These are phyloP conservation scores for Tetranychus cinnabarinus DNA, from an alignment of 1,140 invertebrate species.

Conservation along the genomic window DNA sequence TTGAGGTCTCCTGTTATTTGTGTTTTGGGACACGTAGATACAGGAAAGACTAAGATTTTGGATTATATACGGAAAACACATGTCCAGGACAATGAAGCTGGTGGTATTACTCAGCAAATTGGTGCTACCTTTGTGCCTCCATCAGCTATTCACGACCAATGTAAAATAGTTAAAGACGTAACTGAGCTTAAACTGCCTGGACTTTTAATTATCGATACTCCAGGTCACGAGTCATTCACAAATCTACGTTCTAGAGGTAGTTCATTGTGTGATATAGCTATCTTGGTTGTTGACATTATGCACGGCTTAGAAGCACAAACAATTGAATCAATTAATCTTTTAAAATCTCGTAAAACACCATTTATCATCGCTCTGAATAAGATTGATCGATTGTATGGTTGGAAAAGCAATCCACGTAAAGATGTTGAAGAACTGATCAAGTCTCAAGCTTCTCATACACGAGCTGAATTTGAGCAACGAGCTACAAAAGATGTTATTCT, in stretches of 20 bases:
- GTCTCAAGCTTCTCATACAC: conserved; percentile 59
- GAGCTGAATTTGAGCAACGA: conserved; percentile 78
- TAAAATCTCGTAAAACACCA: conserved; percentile 82
- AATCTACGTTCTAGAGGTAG: conserved; percentile 90
- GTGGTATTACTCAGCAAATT: conserved; percentile 98
- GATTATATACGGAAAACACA: conserved; percentile 66
- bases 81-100: conserved; percentile 95
- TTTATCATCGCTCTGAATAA: conserved; percentile 98
- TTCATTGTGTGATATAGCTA: conserved; percentile 96
- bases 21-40: conserved; percentile 98
- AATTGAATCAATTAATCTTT: conserved; percentile 84
- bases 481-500: conserved; percentile 56
- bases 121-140: conserved; percentile 98
- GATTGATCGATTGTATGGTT: conserved; percentile 60
- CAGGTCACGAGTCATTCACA: conserved; percentile 98
- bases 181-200: conserved; percentile 72
- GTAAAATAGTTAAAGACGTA: conserved; percentile 64
- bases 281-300: conserved; percentile 99
- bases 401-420: conserved; percentile 67
- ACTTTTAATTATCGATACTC: conserved; percentile 94
- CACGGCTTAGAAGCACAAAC: conserved; percentile 97
- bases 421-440: conserved; percentile 31
- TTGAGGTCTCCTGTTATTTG: conserved; percentile 87
- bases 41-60: conserved; percentile 97
- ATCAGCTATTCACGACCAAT: conserved; percentile 79